Conservation (phyloP, 2,888 invertebrate genomes). For the Tubulanus polymorphus region DNA sequence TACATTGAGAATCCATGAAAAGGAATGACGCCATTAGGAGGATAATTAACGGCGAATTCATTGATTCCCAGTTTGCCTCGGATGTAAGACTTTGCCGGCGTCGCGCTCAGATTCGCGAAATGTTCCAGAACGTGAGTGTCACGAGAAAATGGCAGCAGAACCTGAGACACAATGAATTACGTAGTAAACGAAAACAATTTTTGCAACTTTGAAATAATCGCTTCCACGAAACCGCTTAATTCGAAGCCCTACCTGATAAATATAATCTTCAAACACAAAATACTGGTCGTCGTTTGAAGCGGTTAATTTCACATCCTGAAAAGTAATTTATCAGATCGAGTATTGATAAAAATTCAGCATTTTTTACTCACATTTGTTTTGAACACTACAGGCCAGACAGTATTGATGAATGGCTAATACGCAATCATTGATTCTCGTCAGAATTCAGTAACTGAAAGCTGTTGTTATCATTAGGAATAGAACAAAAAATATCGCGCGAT, state of each 20-base stretch:
- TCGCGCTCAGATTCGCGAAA: slow-evolving; percentile 60
- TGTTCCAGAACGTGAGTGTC: slow-evolving; percentile 70
- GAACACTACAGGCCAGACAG: too few relatives aligned
- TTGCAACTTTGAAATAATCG: neutral
- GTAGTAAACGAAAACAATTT: neutral
- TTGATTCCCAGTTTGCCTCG: slow-evolving; percentile 66
- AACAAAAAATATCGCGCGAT: too few relatives aligned
- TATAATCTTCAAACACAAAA: slow-evolving; percentile 93
- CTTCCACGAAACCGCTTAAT: neutral
- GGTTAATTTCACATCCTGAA: slow-evolving; percentile 83
- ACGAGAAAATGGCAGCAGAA: slow-evolving; percentile 78
- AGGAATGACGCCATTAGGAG: slow-evolving; percentile 91
- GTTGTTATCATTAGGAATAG: too few relatives aligned
- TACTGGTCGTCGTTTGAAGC: slow-evolving; percentile 97
- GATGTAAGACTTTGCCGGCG: slow-evolving; percentile 70
- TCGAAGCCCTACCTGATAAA: slow-evolving; percentile 70
- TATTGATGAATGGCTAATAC: too few relatives aligned
- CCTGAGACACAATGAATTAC: slow-evolving; percentile 27
- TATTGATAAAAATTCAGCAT: too few relatives aligned
- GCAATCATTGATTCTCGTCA: too few relatives aligned
- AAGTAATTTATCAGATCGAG: too few relatives aligned
- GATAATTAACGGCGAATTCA: slow-evolving; percentile 74
- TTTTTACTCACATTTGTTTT: too few relatives aligned
- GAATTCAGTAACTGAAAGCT: too few relatives aligned
- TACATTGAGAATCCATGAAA: slow-evolving; percentile 98